These are phyloP conservation scores for Oncorhynchus gorbuscha DNA, from an alignment of 2,113 vertebrate species.

Conservation along the genomic window DNA sequence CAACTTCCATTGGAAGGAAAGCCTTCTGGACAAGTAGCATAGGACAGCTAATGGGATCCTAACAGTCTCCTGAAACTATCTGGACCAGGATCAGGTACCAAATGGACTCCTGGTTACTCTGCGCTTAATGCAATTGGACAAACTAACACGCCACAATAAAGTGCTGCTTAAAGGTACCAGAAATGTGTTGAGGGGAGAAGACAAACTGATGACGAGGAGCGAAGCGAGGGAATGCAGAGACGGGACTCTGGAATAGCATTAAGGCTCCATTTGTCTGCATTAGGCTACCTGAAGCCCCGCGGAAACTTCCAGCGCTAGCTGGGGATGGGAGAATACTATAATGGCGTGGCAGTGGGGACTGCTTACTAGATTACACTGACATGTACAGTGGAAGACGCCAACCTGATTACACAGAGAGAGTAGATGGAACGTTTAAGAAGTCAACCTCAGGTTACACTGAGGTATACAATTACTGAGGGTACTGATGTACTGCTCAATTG, in stretches of 20 bases:
- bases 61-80: constrained; percentile 61
- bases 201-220: constrained; percentile 63
- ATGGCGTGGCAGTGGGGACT: constrained; percentile 67
- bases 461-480: constrained; percentile 54
- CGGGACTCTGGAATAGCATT: constrained; percentile 68
- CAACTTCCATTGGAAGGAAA: constrained; percentile 65
- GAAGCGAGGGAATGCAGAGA: constrained; percentile 69
- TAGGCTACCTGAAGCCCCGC: constrained; percentile 63
- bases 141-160: constrained; percentile 82
- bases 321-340: constrained; percentile 64
- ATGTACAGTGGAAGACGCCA: constrained; percentile 59
- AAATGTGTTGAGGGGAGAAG: constrained; percentile 69
- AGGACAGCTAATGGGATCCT: constrained; percentile 74
- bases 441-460: constrained; percentile 61
- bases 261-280: constrained; percentile 71
- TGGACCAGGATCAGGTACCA: constrained; percentile 71
- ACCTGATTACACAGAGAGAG: constrained; percentile 17
- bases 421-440: constrained; percentile 58
- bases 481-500: constrained; percentile 49
- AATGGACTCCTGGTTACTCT: constrained; percentile 74
- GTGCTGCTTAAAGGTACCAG: constrained; percentile 74
- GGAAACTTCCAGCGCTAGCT: constrained; percentile 64
- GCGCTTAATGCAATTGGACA: constrained; percentile 72
- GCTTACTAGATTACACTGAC: constrained; percentile 64
- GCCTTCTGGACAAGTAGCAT: constrained; percentile 52